Conservation (phyloP, 2,888 invertebrate species). For the Pristionchus arcanus region DNA sequence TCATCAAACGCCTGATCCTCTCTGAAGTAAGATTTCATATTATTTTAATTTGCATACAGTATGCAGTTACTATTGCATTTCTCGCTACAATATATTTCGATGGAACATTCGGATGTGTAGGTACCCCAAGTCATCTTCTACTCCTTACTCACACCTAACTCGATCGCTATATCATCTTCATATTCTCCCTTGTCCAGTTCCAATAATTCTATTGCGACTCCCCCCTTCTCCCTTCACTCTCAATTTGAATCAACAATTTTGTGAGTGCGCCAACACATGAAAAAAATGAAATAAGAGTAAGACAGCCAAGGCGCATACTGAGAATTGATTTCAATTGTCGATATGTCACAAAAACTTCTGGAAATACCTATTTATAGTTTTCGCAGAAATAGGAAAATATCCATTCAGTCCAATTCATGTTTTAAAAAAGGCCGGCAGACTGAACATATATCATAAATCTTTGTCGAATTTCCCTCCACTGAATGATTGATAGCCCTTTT, state of each 20-base stretch:
- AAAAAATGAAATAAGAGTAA: background rate
- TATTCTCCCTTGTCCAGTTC: background rate
- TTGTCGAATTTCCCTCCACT: background rate
- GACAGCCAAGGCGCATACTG: background rate
- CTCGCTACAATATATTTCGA: background rate
- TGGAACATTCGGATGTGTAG: background rate
- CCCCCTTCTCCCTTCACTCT: background rate
- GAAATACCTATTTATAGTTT: background rate
- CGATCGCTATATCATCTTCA: conserved; percentile 13
- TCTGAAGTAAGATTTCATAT: conserved; percentile 14
- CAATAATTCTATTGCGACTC: conserved; percentile 19
- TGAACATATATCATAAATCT: conserved; percentile 26
- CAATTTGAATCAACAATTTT: conserved; percentile 23
- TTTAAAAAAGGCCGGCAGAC: background rate
- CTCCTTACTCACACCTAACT: background rate
- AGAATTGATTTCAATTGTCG: background rate
- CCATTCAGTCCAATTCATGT: too few relatives aligned
- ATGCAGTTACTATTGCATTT: background rate
- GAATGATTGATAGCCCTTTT: background rate
- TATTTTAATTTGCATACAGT: background rate
- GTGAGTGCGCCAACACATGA: background rate
- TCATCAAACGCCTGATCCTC: conserved; percentile 44
- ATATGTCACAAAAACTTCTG: too few relatives aligned
- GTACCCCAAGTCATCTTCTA: background rate
- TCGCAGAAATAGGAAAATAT: background rate